Percentiles rank a stretch among this genome's conserved stretches.
Conservation (phyloP, 2,113 vertebrate species). For the Procavia capensis region DNA sequence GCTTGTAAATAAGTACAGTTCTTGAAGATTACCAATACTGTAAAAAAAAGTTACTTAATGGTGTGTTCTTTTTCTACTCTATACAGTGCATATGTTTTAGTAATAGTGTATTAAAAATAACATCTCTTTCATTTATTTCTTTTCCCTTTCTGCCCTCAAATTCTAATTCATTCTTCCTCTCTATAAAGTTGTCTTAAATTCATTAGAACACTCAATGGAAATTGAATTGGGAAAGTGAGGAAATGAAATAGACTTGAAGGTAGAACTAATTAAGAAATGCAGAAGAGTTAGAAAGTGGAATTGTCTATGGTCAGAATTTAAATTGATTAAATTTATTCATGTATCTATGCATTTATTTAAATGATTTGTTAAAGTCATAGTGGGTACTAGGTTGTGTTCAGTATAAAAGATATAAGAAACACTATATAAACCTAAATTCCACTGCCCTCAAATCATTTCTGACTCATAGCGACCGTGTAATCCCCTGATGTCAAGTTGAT, state of each 20-base stretch:
- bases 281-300: neutral
- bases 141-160: neutral
- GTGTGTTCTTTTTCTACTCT: neutral
- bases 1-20: neutral
- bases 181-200: neutral
- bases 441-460: no score
- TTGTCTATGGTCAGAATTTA: neutral
- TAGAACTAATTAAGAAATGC: slow-evolving; percentile 45
- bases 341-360: neutral
- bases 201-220: slow-evolving; percentile 12
- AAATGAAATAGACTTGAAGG: slow-evolving; percentile 48
- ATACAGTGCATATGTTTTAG: neutral
- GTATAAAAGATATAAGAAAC: neutral
- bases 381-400: neutral
- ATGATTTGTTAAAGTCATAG: neutral
- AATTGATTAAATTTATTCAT: slow-evolving; percentile 29
- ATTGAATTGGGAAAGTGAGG: neutral
- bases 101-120: neutral
- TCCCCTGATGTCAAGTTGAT: no score
- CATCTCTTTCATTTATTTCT: neutral
- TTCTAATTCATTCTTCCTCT: slow-evolving; percentile 25
- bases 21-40: neutral
- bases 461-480: no score
- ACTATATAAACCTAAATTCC: no score
- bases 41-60: neutral